Evolutionary conservation across 2,113 vertebrate genomes (phyloP).

Genomic region (Leptodactylus fuscus): DNA sequence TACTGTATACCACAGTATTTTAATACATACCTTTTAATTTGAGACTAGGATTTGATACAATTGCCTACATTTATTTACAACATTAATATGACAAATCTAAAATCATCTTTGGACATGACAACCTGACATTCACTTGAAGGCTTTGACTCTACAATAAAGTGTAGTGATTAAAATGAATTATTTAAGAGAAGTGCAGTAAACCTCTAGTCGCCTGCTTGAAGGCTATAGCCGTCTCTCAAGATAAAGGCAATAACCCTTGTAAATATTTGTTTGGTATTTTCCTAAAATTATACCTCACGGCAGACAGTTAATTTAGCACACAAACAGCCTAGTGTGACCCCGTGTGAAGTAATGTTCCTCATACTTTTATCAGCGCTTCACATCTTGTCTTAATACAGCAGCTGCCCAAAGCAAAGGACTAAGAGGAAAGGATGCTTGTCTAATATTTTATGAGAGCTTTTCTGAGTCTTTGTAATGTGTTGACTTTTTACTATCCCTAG

Average conservation of each 20-base stretch:
- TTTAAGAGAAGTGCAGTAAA: background rate
- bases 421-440: constrained; percentile 47
- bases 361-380: constrained; percentile 55
- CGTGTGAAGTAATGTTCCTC: constrained; percentile 65
- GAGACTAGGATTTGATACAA: too few species aligned
- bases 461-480: constrained; percentile 56
- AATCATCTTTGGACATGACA: too few species aligned
- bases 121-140: constrained; percentile 11
- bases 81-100: too few species aligned
- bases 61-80: too few species aligned
- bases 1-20: too few species aligned
- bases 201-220: background rate
- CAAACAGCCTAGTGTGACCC: constrained; percentile 33
- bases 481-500: constrained; percentile 59
- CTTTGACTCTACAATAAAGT: background rate
- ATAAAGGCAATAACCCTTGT: constrained; percentile 20
- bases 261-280: constrained; percentile 33
- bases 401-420: constrained; percentile 60
- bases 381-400: constrained; percentile 61
- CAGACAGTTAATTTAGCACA: constrained; percentile 37
- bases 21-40: too few species aligned
- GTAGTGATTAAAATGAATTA: constrained; percentile 26
- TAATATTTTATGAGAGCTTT: constrained; percentile 60
- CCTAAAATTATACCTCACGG: constrained; percentile 35
- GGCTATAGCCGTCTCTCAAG: background rate